Evolutionary conservation across 2,888 invertebrate species (phyloP), one percentile per base, ranked within the genome.

Genomic region (Drosophila greeni): DNA sequence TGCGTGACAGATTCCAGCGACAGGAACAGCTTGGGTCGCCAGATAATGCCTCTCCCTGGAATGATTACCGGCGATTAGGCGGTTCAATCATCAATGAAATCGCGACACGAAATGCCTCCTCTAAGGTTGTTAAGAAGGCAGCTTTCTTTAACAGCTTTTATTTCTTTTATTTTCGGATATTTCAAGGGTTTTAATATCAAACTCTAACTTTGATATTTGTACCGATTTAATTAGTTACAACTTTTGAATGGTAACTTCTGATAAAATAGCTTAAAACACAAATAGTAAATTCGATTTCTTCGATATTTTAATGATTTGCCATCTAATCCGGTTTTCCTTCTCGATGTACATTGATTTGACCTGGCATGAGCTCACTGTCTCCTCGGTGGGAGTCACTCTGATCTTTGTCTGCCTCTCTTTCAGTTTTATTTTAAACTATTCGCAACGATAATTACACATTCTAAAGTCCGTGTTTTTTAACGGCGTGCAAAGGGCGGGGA

Each of bases 51-150:
- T 70, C 45, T 68, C 66, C 72, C 70, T 72, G 47, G 56, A 60
- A 68, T 78, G 73, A 80, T 81, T 77, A 68, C 69, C 66, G 70
- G 48, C 72, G 66, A 82, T 82, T 80, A 73, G 57, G 56, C 39
- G 69, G 55, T 60, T 66, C 70, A 70, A 77, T 73, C 75, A 74
- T 73, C 60, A 69, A 61, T 73, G 68, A 72, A 65, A 68, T 64
- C 26, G 49, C 49, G n/a, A 34, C 70, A 69, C 62, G 65, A 26
- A 64, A 37, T 31, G 61, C 24, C 33, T 33, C 9, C 8, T 12
- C 23, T 43, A 20, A 1, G 18, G n/a, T 16, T 45, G 23, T 54
- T 42, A 31, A 37, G 16, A 47, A 34, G 7, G 7, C 11, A 18
- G 18, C 4, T 47, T 34, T 14, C 7, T 40, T 39, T 12, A 12